Evolutionary conservation across 2,797 vertebrate species (phyloP), one percentile per base, ranked within the genome.

Genomic region (Halcyon chelicuti): DNA sequence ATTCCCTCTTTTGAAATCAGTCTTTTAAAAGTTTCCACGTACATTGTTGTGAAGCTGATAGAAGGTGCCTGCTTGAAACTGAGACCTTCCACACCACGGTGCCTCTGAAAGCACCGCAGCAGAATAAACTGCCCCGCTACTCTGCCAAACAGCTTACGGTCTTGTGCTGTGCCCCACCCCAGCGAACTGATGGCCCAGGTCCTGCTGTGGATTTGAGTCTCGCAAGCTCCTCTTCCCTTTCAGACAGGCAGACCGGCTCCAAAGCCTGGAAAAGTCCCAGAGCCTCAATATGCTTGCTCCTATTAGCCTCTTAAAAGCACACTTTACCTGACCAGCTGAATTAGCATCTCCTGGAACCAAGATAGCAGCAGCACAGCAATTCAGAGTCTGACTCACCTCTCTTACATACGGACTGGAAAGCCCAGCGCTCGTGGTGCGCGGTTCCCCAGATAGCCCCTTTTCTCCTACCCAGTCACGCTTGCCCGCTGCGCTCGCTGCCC

Each of bases 311-410:
- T 86, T 86, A 55, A 94, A 91, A 92, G 79, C 92, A 94, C 35
- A 51, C 58, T 83, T 94, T 95, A 94, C 92, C 93, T 94, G 91
- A 93, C 93, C 57, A 92, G 70, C 88, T 94, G 80, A 93, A 95
- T 94, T 88, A 91, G 80, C 76, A 93, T 88, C 96, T 88, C 6
- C 67, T 90, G 87, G 61, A 96, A 89, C 74, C 63, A 81, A 84
- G 95, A 90, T 2, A 92, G 78, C 81, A 95, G 91, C 79, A 95
- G 86, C 68, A 14, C 70, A 82, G 89, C 90, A 71, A 54, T 68
- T 94, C 88, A 40, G 86, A 73, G 61, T 63, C 57, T 86, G 88
- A 90, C 71, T 86, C 80, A 66, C 72, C 47, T 60, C 47, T 76
- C 1, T 80, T 79, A 61, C 7, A 46, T 77, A 61, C 7, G 49